Conservation (phyloP, 2,888 invertebrate genomes). For the Agrotis clavis region DNA sequence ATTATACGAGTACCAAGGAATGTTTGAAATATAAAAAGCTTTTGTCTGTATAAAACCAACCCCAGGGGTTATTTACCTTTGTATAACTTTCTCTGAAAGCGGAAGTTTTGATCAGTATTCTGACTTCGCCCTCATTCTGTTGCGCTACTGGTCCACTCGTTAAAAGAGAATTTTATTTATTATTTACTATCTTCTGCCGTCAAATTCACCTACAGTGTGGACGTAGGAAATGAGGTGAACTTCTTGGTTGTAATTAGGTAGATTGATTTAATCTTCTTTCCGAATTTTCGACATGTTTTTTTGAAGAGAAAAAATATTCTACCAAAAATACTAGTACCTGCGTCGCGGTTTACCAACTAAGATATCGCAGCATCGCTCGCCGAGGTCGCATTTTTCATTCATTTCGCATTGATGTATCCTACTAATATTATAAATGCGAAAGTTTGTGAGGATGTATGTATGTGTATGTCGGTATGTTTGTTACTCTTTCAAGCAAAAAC, state of each 20-base stretch:
- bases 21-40: constrained; percentile 29
- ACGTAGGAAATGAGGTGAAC: too few species aligned
- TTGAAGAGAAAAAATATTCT: not conserved
- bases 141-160: constrained; percentile 38
- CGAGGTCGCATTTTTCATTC: too few species aligned
- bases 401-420: too few species aligned
- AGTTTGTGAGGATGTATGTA: too few species aligned
- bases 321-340: too few species aligned
- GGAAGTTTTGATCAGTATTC: constrained; percentile 64
- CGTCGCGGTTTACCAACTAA: too few species aligned
- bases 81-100: constrained; percentile 61
- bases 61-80: constrained; percentile 61
- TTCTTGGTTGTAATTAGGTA: not conserved
- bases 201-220: not conserved
- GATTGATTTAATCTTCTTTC: not conserved
- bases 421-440: too few species aligned
- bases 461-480: too few species aligned
- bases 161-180: constrained; percentile 23
- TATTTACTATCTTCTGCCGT: not conserved
- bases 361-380: too few species aligned
- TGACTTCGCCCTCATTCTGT: constrained; percentile 58
- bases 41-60: constrained; percentile 17
- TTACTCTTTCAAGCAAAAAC: too few species aligned
- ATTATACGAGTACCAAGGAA: constrained; percentile 28
- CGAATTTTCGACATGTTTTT: not conserved